Percentiles rank a stretch among this genome's conserved stretches.
These are phyloP conservation scores for Clinocottus analis DNA, from an alignment of 2,113 vertebrate genomes.

Conservation along the genomic window DNA sequence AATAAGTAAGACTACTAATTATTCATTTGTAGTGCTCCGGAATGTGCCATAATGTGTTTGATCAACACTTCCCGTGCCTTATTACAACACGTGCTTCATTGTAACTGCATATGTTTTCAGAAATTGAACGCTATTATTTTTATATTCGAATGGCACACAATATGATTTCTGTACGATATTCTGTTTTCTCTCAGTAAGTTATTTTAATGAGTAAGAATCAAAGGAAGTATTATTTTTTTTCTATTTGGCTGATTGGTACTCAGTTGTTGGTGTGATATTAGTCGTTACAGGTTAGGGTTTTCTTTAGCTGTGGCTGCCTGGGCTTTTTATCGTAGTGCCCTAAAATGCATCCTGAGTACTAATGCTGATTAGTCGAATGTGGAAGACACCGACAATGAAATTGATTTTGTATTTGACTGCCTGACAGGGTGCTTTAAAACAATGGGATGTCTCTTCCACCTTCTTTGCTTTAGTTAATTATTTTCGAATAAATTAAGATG, in stretches of 20 bases:
- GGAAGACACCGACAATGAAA: slow-evolving; percentile 24
- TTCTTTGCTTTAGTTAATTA: slow-evolving; percentile 47
- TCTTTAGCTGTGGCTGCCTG: slow-evolving; percentile 36
- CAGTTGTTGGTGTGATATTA: slow-evolving; percentile 57
- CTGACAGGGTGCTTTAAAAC: slow-evolving; percentile 25
- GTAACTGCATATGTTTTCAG: slow-evolving; percentile 43
- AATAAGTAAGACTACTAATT: slow-evolving; percentile 19
- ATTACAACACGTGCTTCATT: slow-evolving; percentile 31
- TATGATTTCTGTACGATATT: slow-evolving; percentile 44
- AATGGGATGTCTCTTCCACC: slow-evolving; percentile 20
- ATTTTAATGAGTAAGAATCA: slow-evolving; percentile 59
- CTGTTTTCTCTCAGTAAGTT: slow-evolving; percentile 50
- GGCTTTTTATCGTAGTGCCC: slow-evolving; percentile 51
- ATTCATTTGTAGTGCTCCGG: slow-evolving; percentile 24
- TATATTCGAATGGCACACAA: slow-evolving; percentile 40
- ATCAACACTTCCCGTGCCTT: slow-evolving; percentile 37
- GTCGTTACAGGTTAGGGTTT: slow-evolving; percentile 43
- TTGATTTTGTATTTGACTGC: slow-evolving; percentile 55
- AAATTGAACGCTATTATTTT: slow-evolving; percentile 54
- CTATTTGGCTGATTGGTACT: slow-evolving; percentile 51
- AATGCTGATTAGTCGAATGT: slow-evolving; percentile 58
- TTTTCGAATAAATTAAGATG: slow-evolving; percentile 37
- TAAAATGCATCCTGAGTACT: slow-evolving; percentile 40
- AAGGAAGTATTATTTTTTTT: slow-evolving; percentile 52
- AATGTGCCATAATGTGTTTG: slow-evolving; percentile 32